Conservation (phyloP, 2,888 invertebrate species). For the Melangyna quadrimaculata region DNA sequence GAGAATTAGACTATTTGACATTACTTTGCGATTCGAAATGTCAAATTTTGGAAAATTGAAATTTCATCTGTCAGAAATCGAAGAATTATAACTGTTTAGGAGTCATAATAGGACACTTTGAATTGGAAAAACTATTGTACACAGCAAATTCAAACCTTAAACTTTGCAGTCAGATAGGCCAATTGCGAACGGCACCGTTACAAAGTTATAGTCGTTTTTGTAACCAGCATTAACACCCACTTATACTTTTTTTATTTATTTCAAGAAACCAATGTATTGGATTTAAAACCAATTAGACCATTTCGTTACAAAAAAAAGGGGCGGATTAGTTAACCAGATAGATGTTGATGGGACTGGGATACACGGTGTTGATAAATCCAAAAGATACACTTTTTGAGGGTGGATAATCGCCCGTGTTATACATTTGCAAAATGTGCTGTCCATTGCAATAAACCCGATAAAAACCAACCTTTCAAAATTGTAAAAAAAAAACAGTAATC, state of each 20-base stretch:
- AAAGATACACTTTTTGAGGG: constrained; percentile 48
- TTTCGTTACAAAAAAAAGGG: constrained; percentile 47
- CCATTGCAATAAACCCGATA: background rate
- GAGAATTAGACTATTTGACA: too few species aligned
- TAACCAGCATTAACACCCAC: background rate
- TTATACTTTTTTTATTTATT: background rate
- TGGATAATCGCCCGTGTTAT: constrained; percentile 50
- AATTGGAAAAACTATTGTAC: background rate
- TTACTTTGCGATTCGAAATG: too few species aligned
- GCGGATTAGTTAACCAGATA: constrained; percentile 64
- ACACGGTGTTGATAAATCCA: constrained; percentile 40
- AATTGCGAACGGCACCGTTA: background rate
- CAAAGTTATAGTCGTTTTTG: background rate
- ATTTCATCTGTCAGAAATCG: too few species aligned
- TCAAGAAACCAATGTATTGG: background rate
- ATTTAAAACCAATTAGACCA: background rate
- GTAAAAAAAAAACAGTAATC: constrained; percentile 14
- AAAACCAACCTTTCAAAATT: constrained; percentile 14
- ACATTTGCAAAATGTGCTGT: constrained; percentile 32
- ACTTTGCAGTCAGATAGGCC: too few species aligned
- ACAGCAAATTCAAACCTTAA: background rate
- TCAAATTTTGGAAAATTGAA: too few species aligned
- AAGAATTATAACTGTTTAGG: too few species aligned
- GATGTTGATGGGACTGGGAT: constrained; percentile 45
- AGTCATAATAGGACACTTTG: too few species aligned